Evolutionary conservation across 2,888 invertebrate species (phyloP).

Genomic region (Tanypteryx hageni): DNA sequence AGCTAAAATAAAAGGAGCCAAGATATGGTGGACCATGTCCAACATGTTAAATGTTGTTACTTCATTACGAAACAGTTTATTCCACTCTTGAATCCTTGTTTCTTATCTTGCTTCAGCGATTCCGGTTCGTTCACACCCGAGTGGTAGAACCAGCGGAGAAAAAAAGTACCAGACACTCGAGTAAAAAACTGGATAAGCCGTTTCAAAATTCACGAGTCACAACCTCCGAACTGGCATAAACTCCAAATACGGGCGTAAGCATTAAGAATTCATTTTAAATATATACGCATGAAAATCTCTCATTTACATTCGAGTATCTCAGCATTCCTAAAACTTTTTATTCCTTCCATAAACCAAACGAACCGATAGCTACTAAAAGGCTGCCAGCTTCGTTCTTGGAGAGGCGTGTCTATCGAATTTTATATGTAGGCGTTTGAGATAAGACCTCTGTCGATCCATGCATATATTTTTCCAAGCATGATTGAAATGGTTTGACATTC

Average conservation of each 20-base stretch:
- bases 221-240: background rate
- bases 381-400: constrained; percentile 46
- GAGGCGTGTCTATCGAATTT: constrained; percentile 50
- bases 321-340: constrained; percentile 54
- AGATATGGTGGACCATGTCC: constrained; percentile 56
- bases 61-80: constrained; percentile 58
- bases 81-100: constrained; percentile 61
- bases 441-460: constrained; percentile 47
- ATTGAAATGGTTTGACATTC: constrained; percentile 51
- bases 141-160: constrained; percentile 39
- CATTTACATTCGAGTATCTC: constrained; percentile 59
- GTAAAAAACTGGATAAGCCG: constrained; percentile 23
- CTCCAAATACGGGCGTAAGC: constrained; percentile 46
- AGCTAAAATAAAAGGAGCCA: constrained; percentile 3
- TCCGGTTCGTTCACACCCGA: constrained; percentile 52
- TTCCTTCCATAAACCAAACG: constrained; percentile 56
- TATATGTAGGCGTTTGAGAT: constrained; percentile 60
- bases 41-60: constrained; percentile 55
- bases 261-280: constrained; percentile 57
- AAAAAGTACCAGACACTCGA: constrained; percentile 10
- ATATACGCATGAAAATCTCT: constrained; percentile 49
- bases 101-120: constrained; percentile 44
- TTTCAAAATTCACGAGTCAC: constrained; percentile 14
- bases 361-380: constrained; percentile 58
- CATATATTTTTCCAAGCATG: constrained; percentile 40